Evolutionary conservation across 2,113 vertebrate genomes (phyloP).

Genomic region (Hirundichthys speculiger): DNA sequence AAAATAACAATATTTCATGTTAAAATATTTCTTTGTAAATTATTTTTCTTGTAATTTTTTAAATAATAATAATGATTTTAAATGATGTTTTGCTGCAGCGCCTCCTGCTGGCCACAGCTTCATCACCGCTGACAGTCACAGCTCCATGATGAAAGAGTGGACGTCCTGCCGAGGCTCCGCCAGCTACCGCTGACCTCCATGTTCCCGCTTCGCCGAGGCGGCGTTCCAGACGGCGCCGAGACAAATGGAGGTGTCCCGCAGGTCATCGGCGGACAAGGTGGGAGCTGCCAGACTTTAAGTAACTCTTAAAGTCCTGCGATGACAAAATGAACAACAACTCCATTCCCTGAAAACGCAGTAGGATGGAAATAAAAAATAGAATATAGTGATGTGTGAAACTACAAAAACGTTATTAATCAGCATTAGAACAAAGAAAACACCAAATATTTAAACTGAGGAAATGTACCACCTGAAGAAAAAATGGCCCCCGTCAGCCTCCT

Average conservation of each 20-base stretch:
- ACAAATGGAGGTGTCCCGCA: slow-evolving; percentile 25
- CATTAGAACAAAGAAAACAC: too few species aligned
- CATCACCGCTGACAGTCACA: slow-evolving; percentile 49
- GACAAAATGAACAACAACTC: too few species aligned
- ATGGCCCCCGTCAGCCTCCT: too few species aligned
- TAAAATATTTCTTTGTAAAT: not conserved
- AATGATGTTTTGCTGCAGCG: slow-evolving; percentile 51
- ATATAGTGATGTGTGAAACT: too few species aligned
- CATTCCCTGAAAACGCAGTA: too few species aligned
- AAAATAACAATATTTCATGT: too few species aligned
- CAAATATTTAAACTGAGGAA: too few species aligned
- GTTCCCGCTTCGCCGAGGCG: slow-evolving; percentile 30
- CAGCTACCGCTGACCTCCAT: slow-evolving; percentile 49
- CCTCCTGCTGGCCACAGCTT: slow-evolving; percentile 37
- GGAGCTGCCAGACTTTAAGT: slow-evolving; percentile 3
- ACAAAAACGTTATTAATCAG: too few species aligned
- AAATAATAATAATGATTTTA: slow-evolving; percentile 30
- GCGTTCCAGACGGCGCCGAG: slow-evolving; percentile 17
- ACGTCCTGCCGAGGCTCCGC: not conserved
- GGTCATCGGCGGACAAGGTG: slow-evolving; percentile 23
- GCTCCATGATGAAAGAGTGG: slow-evolving; percentile 33
- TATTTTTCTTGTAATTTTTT: slow-evolving; percentile 6
- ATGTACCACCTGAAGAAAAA: too few species aligned
- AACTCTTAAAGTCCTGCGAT: not conserved
- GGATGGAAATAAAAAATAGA: too few species aligned